Base-by-base conservation (phyloP, 2,113 vertebrate species). In the Nestor notabilis region DNA sequence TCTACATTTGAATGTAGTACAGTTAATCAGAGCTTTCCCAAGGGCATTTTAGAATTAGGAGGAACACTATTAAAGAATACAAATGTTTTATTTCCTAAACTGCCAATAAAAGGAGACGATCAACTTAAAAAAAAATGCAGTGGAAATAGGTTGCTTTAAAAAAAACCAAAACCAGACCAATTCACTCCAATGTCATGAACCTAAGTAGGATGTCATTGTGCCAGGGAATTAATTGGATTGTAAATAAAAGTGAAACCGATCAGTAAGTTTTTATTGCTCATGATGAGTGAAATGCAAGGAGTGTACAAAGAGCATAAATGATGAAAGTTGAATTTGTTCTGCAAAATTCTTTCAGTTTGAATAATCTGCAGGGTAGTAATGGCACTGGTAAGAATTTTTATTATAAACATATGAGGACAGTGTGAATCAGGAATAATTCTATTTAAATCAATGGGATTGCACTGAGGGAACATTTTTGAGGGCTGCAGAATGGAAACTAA, bases 201-300 rank as follows among this genome's bases (percentile, higher is more conserved):
- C 80, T 95, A 95, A 95, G 76, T 33, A 87, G 69, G 49, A 94
- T 89, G n/a, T 39, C 41, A 2, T 39, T 58, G 77, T 87, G 77
- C 83, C 87, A 95, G 77, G 56, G 78, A 95, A 95, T 85, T 93
- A 96, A 96, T 72, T 95, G 70, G 91, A 92, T 85, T 91, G 94
- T 85, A 97, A 97, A 97, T 89, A 95, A 96, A 92, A 91, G 81
- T 87, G 95, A 95, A 95, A 94, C 70, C 12, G 49, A 97, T 95
- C 92, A 66, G 92, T 92, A 82, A 89, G 70, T 85, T 97, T 93
- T 97, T 91, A 93, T 95, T 95, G 77, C 86, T 89, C 56, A 27
- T 35, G 93, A 93, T 87, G 91, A 97, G 74, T 95, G 91, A 97
- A 95, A 95, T 5, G 49, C 81, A 85, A 92, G 74, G 49, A 87